Conservation (phyloP, 2,888 invertebrate genomes). For the Caenorhabditis sp. region DNA sequence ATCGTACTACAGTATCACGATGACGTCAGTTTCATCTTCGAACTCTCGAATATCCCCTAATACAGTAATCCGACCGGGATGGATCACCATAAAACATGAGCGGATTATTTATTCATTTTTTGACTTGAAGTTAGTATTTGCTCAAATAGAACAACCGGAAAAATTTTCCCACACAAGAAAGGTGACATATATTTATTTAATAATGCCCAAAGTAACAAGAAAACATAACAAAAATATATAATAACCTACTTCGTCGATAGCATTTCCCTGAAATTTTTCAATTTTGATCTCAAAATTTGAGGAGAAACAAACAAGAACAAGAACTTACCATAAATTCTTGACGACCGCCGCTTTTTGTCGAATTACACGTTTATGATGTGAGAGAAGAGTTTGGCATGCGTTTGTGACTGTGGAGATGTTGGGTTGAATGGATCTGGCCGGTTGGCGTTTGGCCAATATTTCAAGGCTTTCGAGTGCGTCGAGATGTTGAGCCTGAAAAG, state of each 20-base stretch:
- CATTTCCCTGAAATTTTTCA: conserved; percentile 36
- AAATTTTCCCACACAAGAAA: too few relatives aligned
- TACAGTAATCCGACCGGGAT: too few relatives aligned
- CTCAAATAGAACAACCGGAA: too few relatives aligned
- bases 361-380: conserved; percentile 6
- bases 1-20: too few relatives aligned
- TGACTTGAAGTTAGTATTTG: too few relatives aligned
- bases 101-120: too few relatives aligned
- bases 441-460: background rate
- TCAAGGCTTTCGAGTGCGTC: background rate
- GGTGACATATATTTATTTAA: too few relatives aligned
- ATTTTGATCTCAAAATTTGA: background rate
- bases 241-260: conserved; percentile 12
- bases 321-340: conserved; percentile 2
- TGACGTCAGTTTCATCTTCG: too few relatives aligned
- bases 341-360: conserved; percentile 8
- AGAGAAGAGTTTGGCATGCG: background rate
- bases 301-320: background rate
- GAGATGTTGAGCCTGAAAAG: background rate
- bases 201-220: too few relatives aligned
- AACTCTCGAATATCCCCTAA: too few relatives aligned
- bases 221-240: background rate
- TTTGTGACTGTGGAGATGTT: background rate
- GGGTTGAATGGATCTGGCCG: background rate
- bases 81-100: too few relatives aligned